Evolutionary conservation across 2,797 vertebrate genomes (phyloP), one percentile per base, ranked within the genome.

Genomic region (Pipistrellus kuhlii): DNA sequence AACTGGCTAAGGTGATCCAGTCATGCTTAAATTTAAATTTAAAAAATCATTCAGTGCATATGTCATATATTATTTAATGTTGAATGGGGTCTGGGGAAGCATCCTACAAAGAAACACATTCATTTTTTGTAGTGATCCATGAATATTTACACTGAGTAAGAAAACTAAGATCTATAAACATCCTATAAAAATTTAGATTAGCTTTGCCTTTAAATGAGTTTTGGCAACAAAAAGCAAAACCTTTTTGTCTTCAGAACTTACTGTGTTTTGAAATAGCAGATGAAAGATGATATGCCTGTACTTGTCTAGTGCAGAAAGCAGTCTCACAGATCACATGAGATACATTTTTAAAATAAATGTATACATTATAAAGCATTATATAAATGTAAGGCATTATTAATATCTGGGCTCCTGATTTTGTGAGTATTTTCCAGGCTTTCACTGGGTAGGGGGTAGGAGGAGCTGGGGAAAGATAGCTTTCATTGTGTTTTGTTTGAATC

Each of bases 151-250:
- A 38, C 2, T 75, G 62, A 77, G 5, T 88, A 18, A 23, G 35
- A 46, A 94, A 91, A 72, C 3, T 88, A 86, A 80, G 11, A 62
- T 46, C 38, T 77, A 62, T 27, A 59, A 91, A 86, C 15, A 80
- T 41, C 2, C 13, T 20, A 92, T 41, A 77, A 89, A 88, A 87
- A 6, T 66, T 85, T 48, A 84, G 32, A 35, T 64, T 84, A 73
- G 32, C 89, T 95, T 94, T 94, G 10, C 23, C 62, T 88, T 92
- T 82, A 92, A 88, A 80, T 90, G 46, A 90, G 14, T 90, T 90
- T 85, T 83, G 46, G 32, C 20, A 88, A 30, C 14, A 80, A 44
- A 57, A 72, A 51, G 17, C 38, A 30, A 83, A 59, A 81, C 30
- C 5, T 20, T 84, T 91, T 59, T 13, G 32, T 64, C n/a, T 75